These are phyloP conservation scores for Protonibea diacanthus DNA, from an alignment of 2,797 vertebrate species.

Conservation along the genomic window DNA sequence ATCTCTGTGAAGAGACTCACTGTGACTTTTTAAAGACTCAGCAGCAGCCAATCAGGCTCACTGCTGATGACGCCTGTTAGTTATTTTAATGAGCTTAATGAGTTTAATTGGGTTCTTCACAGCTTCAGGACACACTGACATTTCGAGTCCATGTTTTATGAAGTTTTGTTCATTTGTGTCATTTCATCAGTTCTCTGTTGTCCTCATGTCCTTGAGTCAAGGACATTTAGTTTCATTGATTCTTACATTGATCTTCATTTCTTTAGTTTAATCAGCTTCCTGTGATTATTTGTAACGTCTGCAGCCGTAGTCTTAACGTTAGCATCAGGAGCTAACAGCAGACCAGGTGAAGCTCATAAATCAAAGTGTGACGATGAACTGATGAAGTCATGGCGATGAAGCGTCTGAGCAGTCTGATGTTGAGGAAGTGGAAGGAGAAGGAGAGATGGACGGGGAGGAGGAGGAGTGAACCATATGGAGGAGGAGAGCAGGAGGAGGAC, in stretches of 20 bases:
- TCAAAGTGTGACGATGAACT: not conserved
- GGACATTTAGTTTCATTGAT: no score
- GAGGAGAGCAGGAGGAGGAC: constrained; percentile 32
- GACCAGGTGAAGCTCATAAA: no score
- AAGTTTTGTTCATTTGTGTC: no score
- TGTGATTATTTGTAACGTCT: no score
- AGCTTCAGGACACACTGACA: no score
- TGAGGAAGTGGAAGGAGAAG: constrained; percentile 57
- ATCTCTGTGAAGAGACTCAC: not conserved
- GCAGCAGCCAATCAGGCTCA: constrained; percentile 29
- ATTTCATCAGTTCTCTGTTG: no score
- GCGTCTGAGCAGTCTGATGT: constrained; percentile 61
- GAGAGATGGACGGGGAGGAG: constrained; percentile 56
- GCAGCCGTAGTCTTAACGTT: no score
- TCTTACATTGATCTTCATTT: no score
- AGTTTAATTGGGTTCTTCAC: not conserved
- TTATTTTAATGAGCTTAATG: not conserved
- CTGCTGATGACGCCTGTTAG: not conserved
- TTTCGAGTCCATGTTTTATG: no score
- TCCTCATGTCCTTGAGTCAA: no score
- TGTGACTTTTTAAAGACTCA: not conserved
- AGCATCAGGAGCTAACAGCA: no score
- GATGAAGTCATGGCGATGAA: constrained; percentile 47
- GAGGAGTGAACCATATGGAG: constrained; percentile 50
- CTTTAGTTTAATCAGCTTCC: no score